Percentiles rank a stretch among this genome's conserved stretches.
phyloP scores from a whole-genome alignment of 2,797 vertebrate species.

The Pelobates cultripes region DNA sequence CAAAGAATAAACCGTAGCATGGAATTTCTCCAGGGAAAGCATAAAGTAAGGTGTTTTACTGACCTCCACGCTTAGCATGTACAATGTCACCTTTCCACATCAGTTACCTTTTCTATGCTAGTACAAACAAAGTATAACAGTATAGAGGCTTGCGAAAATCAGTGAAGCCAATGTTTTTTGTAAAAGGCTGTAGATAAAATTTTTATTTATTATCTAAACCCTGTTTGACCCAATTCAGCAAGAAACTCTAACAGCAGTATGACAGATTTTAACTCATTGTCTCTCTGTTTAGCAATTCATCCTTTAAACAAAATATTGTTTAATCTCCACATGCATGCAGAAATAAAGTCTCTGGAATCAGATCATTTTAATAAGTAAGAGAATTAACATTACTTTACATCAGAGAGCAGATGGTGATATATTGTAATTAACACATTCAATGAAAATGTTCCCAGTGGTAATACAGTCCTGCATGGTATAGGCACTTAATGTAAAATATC shows the following conservation, averaged over 20 bases:
- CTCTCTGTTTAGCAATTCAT: background rate
- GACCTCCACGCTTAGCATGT: conserved; percentile 20
- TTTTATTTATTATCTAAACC: conserved; percentile 2
- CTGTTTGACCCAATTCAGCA: background rate
- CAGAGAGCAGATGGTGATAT: background rate
- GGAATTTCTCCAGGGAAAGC: conserved; percentile 31
- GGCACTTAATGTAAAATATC: background rate
- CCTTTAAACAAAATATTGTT: background rate
- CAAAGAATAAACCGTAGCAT: conserved; percentile 22
- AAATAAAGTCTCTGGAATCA: background rate
- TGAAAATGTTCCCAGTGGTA: background rate
- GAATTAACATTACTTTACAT: no score
- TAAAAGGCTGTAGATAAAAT: conserved; percentile 1
- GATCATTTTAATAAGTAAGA: background rate
- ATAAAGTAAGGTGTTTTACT: conserved; percentile 23
- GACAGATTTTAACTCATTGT: background rate
- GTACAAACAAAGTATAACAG: conserved; percentile 34
- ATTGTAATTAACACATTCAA: background rate
- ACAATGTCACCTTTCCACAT: conserved; percentile 50
- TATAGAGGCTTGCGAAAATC: conserved; percentile 6
- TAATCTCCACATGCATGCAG: background rate
- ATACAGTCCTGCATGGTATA: background rate
- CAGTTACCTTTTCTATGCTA: conserved; percentile 22
- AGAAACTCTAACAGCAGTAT: background rate
- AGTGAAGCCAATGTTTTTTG: conserved; percentile 7